Evolutionary conservation across 2,797 vertebrate species (phyloP), one percentile per base, ranked within the genome.

Genomic region (Neopelma chrysocephalum): DNA sequence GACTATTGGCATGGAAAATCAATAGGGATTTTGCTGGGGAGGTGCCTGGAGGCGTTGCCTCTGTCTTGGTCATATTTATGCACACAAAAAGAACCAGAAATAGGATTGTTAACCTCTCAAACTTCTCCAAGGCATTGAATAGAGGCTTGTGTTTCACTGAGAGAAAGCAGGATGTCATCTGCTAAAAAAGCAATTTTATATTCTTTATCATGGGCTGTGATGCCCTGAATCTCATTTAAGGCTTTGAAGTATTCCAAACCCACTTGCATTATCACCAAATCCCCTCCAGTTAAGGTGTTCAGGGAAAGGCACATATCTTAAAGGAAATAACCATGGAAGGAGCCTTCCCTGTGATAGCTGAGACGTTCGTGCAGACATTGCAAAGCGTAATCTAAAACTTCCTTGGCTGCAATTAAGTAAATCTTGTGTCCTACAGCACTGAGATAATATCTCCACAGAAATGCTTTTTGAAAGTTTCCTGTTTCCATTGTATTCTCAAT

Each of bases 361-460:
- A 94, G 96, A 84, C 93, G 8, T 94, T 84, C 60, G 10, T 89
- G 93, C 78, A 92, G 93, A 79, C 94, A 87, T 76, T 84, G 58
- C 71, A 80, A 54, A 95, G 82, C 2, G 96, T 96, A 97, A 97
- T 96, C 95, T 92, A 94, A 95, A 95, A 90, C 76, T 86, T 97
- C 93, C 93, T 95, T 82, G 82, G 94, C 91, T 95, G 92, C 95
- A 96, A 92, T 97, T 95, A 97, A 94, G 93, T 93, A 93, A 95
- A 95, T 94, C 48, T 96, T 81, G 57, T 94, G 90, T 95, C 95
- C 93, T 93, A 88, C 81, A 94, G 97, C 91, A 87, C 79, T 89
- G 89, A 90, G 94, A 97, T 97, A 96, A 66, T 95, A 96, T 96
- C 93, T 95, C 72, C 77, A 70, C 68, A 96, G 91, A 97, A 97